Base-by-base conservation (phyloP, 2,888 invertebrate species). In the Xestoiulus laeticollis region DNA sequence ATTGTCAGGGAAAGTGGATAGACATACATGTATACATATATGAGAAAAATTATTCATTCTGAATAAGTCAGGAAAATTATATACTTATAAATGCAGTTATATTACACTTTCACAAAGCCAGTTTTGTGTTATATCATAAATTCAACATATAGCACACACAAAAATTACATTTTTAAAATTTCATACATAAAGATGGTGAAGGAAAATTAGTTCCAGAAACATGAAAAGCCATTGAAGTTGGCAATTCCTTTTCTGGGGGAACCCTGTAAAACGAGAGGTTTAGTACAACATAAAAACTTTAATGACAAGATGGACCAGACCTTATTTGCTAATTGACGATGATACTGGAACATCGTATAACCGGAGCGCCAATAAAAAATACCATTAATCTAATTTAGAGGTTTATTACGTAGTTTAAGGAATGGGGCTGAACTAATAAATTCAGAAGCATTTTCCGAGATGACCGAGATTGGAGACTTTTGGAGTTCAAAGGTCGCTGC, bases 401-500 rank as follows among this genome's bases (percentile, higher is more conserved):
- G 59, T 59, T 59, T 59, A 59, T 59, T n/a, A 59, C 59, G n/a
- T n/a, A 59, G 59, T n/a, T 3, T n/a, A 14, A 5, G 16, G 19
- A 59, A 59, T 59, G 59, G 59, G 59, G n/a, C 59, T 59, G 59
- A n/a, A 19, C 59, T n/a, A 59, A 59, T 59, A 59, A n/a, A 59
- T 59, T 19, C 16, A 59, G 16, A 48, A 48, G 16, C 12, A 59
- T 16, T 59, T 19, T n/a, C 59, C 6, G 1, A 19, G n/a, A 19
- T 59, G 59, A 59, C 59, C 59, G 19, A 59, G n/a, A 59, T 59
- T 3, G 19, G n/a, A n/a, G n/a, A n/a, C n/a, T n/a, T n/a, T n/a
- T 16, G 8, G 19, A 59, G 59, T 59, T 59, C n/a, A 59, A 59
- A 59, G 59, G 59, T 59, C 59, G 59, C 59, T 59, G 59, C 19